Conservation (phyloP, 2,888 invertebrate genomes). For the Drosophila acutilabella region DNA sequence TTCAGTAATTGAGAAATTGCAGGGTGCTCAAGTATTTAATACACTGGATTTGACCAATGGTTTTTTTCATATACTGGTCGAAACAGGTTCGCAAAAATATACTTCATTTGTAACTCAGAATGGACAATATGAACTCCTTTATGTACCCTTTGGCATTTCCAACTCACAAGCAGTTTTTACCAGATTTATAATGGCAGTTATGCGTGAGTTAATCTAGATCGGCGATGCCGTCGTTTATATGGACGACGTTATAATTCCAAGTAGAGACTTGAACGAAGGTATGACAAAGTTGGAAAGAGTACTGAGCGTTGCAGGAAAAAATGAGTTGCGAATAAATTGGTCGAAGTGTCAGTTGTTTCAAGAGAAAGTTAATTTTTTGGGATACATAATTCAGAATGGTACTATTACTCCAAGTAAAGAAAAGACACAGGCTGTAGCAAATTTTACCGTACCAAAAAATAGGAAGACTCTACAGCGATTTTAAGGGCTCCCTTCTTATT, state of each 20-base stretch:
- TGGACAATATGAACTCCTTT: slow-evolving; percentile 1
- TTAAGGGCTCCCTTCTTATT: slow-evolving; percentile 18
- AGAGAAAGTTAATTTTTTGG: neutral
- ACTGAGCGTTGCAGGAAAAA: neutral
- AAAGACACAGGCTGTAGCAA: slow-evolving; percentile 4
- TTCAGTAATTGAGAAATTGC: neutral
- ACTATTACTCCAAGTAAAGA: neutral
- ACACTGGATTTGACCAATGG: neutral
- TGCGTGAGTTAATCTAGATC: neutral
- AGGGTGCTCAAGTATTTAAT: neutral
- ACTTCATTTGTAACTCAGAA: slow-evolving; percentile 8
- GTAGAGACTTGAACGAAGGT: neutral
- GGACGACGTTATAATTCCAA: neutral
- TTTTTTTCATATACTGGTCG: too few relatives aligned
- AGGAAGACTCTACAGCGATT: slow-evolving; percentile 9
- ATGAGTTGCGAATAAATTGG: slow-evolving; percentile 9
- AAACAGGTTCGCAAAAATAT: neutral
- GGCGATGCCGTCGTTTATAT: neutral
- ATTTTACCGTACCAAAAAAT: slow-evolving; percentile 4
- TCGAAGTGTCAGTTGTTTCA: neutral
- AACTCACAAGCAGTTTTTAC: neutral
- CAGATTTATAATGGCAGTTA: neutral
- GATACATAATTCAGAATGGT: neutral
- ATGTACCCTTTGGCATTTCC: slow-evolving; percentile 5
- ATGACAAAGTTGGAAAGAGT: neutral